Base-by-base conservation (phyloP, 2,888 invertebrate genomes). In the Lobophora halterata region DNA sequence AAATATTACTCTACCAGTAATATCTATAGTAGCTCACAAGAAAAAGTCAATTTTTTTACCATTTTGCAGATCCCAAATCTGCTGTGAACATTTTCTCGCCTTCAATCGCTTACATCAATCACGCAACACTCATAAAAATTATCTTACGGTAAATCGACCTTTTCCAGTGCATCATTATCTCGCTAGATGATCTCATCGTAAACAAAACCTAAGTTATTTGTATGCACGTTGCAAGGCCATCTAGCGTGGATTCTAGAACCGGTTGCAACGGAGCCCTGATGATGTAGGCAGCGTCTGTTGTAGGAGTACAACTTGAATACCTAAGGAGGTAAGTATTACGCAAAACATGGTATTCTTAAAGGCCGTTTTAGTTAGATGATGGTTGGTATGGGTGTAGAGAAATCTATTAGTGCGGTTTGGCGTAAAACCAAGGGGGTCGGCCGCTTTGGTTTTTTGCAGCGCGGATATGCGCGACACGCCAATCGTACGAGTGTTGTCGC, bases 171-270 rank as follows among this genome's bases (percentile, higher is more conserved):
- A 17, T 11, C 9, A 20, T 6, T 11, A 7, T 2, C 6, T 23
- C 3, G 16, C n/a, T 6, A 17, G 17, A 17, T 37, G 43, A 33
- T 33, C 32, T 43, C 43, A 43, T 25, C 9, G 32, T 29, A 40
- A 40, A 33, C 33, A 30, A 34, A 41, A 38, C 37, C 33, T 17
- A 17, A 16, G 17, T 18, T 24, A 17, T 25, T 35, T 39, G 28
- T 16, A 23, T 36, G 33, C 36, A 37, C 17, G 32, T 23, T 43
- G 43, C 43, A 43, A 43, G 43, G 43, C 32, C 43, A 10, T 13
- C 6, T 17, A 13, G 18, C 4, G 19, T 14, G 18, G 17, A 23
- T 12, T 14, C 33, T 33, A 20, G 9, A 14, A 43, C 43, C 43
- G 37, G 43, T 43, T 33, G 29, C 25, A 43, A 43, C 13, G 2